phyloP scores from a whole-genome alignment of 2,888 invertebrate genomes.

The Leuctra nigra region DNA sequence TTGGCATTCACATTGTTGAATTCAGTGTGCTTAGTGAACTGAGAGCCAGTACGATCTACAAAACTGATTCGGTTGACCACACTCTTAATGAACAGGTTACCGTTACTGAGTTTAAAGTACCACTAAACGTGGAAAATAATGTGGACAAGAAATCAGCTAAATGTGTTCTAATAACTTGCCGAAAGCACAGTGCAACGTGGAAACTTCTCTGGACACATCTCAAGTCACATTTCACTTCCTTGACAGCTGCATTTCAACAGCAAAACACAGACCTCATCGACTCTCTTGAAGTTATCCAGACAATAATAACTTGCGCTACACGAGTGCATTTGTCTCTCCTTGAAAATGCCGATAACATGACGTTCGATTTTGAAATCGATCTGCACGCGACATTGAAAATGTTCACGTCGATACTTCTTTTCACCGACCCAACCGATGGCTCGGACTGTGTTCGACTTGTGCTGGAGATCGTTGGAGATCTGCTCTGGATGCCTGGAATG shows the following conservation, averaged over 20 bases:
- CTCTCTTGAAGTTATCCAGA: background rate
- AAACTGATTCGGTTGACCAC: background rate
- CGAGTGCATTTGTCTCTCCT: background rate
- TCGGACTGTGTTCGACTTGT: background rate
- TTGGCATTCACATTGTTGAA: conserved; percentile 6
- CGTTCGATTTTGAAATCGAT: background rate
- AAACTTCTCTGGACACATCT: background rate
- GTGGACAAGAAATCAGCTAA: too few species aligned
- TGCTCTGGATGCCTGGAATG: conserved; percentile 8
- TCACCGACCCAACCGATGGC: background rate
- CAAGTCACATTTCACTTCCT: background rate
- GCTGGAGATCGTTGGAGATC: conserved; percentile 2
- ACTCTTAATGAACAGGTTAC: background rate
- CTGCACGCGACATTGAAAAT: background rate
- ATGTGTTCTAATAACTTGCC: too few species aligned
- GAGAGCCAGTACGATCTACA: background rate
- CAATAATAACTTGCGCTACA: background rate
- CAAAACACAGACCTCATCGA: background rate
- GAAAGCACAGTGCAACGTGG: background rate
- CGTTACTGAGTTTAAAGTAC: too few species aligned
- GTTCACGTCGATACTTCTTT: background rate
- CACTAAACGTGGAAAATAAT: too few species aligned
- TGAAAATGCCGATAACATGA: background rate
- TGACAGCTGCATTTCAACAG: background rate
- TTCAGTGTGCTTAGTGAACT: conserved; percentile 1